phyloP scores from a whole-genome alignment of 2,797 vertebrate species.

The Emydoidea blandingii region DNA sequence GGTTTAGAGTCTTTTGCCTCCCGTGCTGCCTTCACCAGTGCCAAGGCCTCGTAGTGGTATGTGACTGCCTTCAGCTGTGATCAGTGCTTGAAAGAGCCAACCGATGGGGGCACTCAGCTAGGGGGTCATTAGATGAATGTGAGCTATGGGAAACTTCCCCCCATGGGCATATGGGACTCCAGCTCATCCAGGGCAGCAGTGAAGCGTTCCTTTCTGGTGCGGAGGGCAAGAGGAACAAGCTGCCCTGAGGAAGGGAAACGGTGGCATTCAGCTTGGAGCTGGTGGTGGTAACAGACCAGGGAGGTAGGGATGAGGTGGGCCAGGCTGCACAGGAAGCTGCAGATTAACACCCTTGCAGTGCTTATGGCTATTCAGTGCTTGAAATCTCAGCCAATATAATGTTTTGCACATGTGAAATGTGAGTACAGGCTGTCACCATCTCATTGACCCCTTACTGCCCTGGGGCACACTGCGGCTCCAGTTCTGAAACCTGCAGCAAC shows the following conservation, averaged over 20 bases:
- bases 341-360: background rate
- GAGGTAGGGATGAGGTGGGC: background rate
- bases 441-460: background rate
- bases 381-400: background rate
- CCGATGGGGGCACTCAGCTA: background rate
- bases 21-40: background rate
- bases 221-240: background rate
- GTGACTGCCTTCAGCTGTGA: background rate
- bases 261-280: background rate
- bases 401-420: background rate
- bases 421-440: conserved; percentile 21
- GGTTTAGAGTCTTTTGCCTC: background rate
- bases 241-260: background rate
- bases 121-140: background rate
- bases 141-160: background rate
- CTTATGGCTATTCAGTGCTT: background rate
- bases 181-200: background rate
- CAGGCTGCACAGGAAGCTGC: background rate
- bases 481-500: background rate
- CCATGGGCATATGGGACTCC: background rate
- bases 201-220: background rate
- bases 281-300: background rate
- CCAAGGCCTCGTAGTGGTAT: background rate
- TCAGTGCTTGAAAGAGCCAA: background rate
- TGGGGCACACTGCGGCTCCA: background rate